Percentiles rank a stretch among this genome's conserved stretches.
Conservation (phyloP, 2,888 invertebrate genomes). For the Timema podura region DNA sequence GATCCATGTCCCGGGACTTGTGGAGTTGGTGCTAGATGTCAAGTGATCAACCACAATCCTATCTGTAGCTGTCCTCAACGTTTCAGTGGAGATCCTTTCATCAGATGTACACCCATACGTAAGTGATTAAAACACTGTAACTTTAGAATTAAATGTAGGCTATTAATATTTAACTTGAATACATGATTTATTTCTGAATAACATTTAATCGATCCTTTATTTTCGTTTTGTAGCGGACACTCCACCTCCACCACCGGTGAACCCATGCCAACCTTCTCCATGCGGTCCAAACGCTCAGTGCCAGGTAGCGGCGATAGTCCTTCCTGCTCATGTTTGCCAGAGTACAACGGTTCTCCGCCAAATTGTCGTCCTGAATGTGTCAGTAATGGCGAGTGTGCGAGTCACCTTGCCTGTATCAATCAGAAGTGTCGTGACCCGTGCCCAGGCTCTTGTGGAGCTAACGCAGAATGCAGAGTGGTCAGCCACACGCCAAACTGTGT, state of each 20-base stretch:
- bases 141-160: too few relatives aligned
- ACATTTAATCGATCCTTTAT: too few relatives aligned
- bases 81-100: slow-evolving; percentile 72
- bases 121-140: too few relatives aligned
- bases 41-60: slow-evolving; percentile 62
- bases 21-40: slow-evolving; percentile 48
- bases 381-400: slow-evolving; percentile 46
- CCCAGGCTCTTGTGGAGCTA: slow-evolving; percentile 45
- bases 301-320: slow-evolving; percentile 52
- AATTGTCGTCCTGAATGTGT: slow-evolving; percentile 49
- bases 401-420: slow-evolving; percentile 43
- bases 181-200: too few relatives aligned
- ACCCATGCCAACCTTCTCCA: slow-evolving; percentile 37
- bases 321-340: slow-evolving; percentile 51
- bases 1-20: slow-evolving; percentile 41
- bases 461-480: slow-evolving; percentile 63
- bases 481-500: slow-evolving; percentile 68
- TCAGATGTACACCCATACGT: slow-evolving; percentile 54
- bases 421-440: slow-evolving; percentile 48
- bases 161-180: too few relatives aligned
- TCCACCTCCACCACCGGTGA: slow-evolving; percentile 44
- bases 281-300: slow-evolving; percentile 55
- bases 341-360: slow-evolving; percentile 48
- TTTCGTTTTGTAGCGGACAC: slow-evolving; percentile 21
- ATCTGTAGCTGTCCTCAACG: slow-evolving; percentile 59